Base-by-base conservation (phyloP, 2,888 invertebrate genomes). In the Pterobdella sp. region DNA sequence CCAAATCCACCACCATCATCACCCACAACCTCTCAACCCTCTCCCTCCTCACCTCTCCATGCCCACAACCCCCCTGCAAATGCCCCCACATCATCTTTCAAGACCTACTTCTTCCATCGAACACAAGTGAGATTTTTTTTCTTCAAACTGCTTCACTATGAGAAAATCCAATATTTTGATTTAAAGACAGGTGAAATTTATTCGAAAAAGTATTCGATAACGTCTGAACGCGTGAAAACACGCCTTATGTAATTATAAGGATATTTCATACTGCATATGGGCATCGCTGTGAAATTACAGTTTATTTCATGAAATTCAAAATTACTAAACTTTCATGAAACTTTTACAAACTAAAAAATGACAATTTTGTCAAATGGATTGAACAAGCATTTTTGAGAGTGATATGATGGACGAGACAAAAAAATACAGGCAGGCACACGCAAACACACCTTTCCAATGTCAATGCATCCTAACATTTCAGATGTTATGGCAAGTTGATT, bases 51-150 rank as follows among this genome's bases (percentile, higher is more conserved):
- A 65, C 65, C 32, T 34, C 3, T 35, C 32, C 32, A 32, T 34
- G 34, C 65, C 35, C 14, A 7, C 65, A 7, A 32, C 35, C 18
- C 34, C 65, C 32, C 32, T 65, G 14, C 65, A 32, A 32, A 65
- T 65, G 65, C 32, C 65, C 3, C 34, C 65, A 2, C 32, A 65
- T 34, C 65, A 65, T 10, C 65, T 34, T 7, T 10, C 7, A 14
- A 35, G 34, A 65, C 65, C 65, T 31, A 29, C 65, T 34, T 35
- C 35, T 65, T 56, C 60, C 60, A 65, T 65, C 32, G 65, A 65
- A 65, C 65, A 65, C 32, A 35, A 65, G 65, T 65, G 14, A 65
- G 32, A 32, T 34, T 35, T 34, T 65, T 65, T n/a, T 4, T 56
- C 22, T 56, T 56, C 18, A 56, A 26, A 7, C n/a, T 4, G 18